Conservation (phyloP, 2,888 invertebrate genomes). For the Drosophila nigricruria region DNA sequence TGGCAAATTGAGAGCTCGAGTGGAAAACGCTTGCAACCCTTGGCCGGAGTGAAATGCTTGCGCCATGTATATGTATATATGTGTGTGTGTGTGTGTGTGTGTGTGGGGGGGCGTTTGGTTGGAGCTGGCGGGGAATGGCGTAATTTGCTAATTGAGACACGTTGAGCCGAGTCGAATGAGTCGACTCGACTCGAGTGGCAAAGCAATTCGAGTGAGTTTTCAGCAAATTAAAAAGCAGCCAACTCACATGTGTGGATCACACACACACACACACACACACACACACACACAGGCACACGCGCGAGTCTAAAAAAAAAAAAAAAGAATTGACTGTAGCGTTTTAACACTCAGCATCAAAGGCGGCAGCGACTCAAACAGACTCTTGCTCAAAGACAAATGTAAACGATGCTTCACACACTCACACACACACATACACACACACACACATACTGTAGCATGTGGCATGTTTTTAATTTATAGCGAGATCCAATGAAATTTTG, state of each 20-base stretch:
- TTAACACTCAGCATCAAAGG: conserved; percentile 46
- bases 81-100: conserved; percentile 27
- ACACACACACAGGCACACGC: conserved; percentile 10
- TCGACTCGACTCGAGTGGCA: conserved; percentile 31
- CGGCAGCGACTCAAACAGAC: conserved; percentile 41
- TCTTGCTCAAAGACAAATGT: conserved; percentile 35
- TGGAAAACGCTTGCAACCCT: conserved; percentile 50
- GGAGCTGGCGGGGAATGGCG: conserved; percentile 45
- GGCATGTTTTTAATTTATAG: conserved; percentile 53
- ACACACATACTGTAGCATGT: neutral
- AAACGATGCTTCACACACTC: conserved; percentile 32
- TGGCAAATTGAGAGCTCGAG: conserved; percentile 33
- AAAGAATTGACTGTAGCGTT: conserved; percentile 28
- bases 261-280: conserved; percentile 23
- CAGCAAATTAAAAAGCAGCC: conserved; percentile 47
- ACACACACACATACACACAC: conserved; percentile 1
- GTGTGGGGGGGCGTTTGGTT: conserved; percentile 21
- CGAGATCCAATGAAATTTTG: conserved; percentile 59
- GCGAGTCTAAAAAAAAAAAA: conserved; percentile 9
- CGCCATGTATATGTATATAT: conserved; percentile 6
- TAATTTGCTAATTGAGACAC: conserved; percentile 80
- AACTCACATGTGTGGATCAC: conserved; percentile 46
- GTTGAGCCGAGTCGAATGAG: conserved; percentile 28
- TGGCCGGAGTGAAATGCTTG: conserved; percentile 32
- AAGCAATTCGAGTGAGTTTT: conserved; percentile 38